These are phyloP conservation scores for Agrenia bidenticulata DNA, from an alignment of 2,888 invertebrate species.

Conservation along the genomic window DNA sequence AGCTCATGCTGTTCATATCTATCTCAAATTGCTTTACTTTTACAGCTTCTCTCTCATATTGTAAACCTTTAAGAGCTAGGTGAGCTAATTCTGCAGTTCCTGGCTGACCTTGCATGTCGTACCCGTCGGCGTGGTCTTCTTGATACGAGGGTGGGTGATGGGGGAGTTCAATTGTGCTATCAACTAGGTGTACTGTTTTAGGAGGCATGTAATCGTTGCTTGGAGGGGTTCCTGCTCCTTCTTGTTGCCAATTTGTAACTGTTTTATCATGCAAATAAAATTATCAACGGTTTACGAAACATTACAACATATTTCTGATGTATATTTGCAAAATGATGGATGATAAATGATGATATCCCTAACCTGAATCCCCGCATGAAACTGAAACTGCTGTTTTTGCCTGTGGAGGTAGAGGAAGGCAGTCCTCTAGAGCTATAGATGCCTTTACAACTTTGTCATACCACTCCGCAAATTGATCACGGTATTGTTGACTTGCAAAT, in stretches of 20 bases:
- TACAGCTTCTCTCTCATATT: conserved; percentile 29
- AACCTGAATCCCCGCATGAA: background rate
- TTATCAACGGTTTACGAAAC: too few relatives aligned
- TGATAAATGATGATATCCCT: background rate
- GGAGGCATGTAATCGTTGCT: conserved; percentile 14
- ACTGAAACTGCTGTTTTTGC: conserved; percentile 3
- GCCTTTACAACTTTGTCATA: conserved; percentile 33
- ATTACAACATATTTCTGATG: background rate
- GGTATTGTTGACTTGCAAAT: conserved; percentile 17
- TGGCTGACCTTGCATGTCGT: conserved; percentile 26
- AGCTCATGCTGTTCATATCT: conserved; percentile 22
- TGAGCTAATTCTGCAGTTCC: conserved; percentile 26
- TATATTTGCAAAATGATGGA: too few relatives aligned
- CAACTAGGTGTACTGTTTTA: conserved; percentile 34
- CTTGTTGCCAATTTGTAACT: background rate
- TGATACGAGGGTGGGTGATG: background rate
- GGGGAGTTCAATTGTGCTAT: conserved; percentile 23
- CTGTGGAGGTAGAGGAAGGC: conserved; percentile 31
- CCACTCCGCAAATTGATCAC: conserved; percentile 27
- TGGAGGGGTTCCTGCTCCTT: background rate
- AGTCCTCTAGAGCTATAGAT: conserved; percentile 28
- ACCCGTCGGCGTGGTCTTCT: conserved; percentile 8
- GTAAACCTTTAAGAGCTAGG: conserved; percentile 26
- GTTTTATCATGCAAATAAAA: too few relatives aligned
- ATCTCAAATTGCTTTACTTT: conserved; percentile 25